phyloP scores from a whole-genome alignment of 2,113 vertebrate genomes.

The Brachypodius melanocephalos region DNA sequence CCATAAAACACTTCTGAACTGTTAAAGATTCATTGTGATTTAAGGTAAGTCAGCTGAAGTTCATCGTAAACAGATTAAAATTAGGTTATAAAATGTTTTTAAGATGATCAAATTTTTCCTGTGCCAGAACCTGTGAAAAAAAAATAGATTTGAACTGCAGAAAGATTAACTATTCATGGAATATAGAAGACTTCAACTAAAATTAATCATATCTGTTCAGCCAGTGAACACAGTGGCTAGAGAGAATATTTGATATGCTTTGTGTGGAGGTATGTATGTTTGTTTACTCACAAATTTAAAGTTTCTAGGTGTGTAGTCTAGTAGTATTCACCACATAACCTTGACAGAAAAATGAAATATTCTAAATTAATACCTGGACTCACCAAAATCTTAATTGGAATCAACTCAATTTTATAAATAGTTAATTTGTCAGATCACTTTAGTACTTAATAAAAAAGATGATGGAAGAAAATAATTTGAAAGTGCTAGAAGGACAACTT shows the following conservation, averaged over 20 bases:
- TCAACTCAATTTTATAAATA: background rate
- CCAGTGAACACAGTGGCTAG: background rate
- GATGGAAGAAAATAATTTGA: background rate
- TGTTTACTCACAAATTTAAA: background rate
- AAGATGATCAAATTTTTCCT: background rate
- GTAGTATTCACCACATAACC: background rate
- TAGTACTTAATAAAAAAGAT: background rate
- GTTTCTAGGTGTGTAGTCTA: background rate
- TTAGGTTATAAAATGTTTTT: background rate
- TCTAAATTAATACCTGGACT: background rate
- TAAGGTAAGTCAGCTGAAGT: background rate
- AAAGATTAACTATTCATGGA: background rate
- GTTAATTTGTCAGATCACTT: background rate
- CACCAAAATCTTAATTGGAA: background rate
- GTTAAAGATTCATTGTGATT: background rate
- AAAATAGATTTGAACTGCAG: background rate
- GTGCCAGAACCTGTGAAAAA: background rate
- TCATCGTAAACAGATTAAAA: background rate
- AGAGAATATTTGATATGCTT: background rate
- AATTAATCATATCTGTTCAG: background rate
- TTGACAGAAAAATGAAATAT: background rate
- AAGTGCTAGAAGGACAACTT: background rate
- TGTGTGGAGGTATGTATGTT: background rate
- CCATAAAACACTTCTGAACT: background rate
- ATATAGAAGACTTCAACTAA: background rate